A percentile compares a stretch with the other conserved stretches of the same genome.
Conservation (phyloP, 2,888 invertebrate genomes). For the Apamea sordens region DNA sequence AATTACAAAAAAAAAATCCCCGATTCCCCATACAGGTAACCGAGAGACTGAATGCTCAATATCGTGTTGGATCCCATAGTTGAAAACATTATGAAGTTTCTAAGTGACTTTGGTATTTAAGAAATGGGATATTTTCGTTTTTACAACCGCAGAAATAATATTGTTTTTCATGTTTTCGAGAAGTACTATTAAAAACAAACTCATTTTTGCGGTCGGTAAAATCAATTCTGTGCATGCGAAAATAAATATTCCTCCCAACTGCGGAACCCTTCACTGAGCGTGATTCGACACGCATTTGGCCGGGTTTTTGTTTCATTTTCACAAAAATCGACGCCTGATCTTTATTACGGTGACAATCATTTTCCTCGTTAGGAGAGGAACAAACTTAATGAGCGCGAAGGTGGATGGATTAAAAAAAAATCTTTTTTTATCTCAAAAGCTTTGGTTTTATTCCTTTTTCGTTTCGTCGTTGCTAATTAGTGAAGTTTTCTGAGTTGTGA, state of each 20-base stretch:
- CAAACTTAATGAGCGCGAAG: conserved; percentile 67
- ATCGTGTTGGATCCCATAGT: not conserved
- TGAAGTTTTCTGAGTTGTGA: conserved; percentile 39
- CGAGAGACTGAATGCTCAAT: not conserved
- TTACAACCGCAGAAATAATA: no score
- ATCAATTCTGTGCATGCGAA: not conserved
- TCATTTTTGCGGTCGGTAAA: not conserved
- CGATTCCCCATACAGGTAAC: not conserved
- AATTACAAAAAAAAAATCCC: not conserved
- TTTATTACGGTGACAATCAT: conserved; percentile 58
- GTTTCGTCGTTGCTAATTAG: conserved; percentile 64
- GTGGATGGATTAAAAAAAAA: conserved; percentile 55
- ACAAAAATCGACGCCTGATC: conserved; percentile 53
- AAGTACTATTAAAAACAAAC: no score
- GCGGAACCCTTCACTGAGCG: not conserved
- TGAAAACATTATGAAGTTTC: not conserved
- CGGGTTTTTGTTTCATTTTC: conserved; percentile 40
- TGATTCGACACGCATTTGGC: not conserved
- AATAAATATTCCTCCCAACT: not conserved
- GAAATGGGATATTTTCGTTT: no score
- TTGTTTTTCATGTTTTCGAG: no score
- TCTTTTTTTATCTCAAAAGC: conserved; percentile 47
- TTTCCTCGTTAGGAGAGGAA: conserved; percentile 52
- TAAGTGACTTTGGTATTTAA: no score
- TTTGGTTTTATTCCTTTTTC: conserved; percentile 49